phyloP scores from a whole-genome alignment of 2,113 vertebrate species.

The Ardeotis arabs region DNA sequence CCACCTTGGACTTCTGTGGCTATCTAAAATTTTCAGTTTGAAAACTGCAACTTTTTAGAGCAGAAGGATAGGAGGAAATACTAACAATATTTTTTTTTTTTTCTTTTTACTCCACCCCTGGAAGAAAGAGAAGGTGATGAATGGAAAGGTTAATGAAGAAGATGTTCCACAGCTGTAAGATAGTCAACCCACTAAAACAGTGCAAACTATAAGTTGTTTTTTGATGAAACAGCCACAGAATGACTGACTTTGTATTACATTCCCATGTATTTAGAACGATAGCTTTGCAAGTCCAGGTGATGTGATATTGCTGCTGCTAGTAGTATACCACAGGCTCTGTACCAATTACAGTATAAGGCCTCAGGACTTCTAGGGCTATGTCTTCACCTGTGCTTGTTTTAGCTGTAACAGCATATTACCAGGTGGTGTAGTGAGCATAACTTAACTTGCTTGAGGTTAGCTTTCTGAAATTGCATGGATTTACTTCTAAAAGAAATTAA shows the following conservation, averaged over 20 bases:
- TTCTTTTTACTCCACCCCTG: background rate
- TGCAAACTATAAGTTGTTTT: background rate
- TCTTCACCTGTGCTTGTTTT: background rate
- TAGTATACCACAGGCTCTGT: background rate
- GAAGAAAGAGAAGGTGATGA: background rate
- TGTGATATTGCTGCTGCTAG: background rate
- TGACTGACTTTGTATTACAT: background rate
- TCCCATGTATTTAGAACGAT: background rate
- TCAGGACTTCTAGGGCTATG: background rate
- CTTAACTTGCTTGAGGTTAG: background rate
- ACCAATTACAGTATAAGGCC: background rate
- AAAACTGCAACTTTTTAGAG: background rate
- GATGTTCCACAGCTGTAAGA: background rate
- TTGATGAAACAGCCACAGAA: background rate
- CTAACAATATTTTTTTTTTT: background rate
- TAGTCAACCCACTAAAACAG: background rate
- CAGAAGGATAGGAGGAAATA: background rate
- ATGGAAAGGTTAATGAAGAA: background rate
- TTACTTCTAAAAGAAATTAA: background rate
- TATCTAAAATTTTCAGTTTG: background rate
- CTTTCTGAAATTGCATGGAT: background rate
- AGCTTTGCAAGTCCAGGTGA: background rate
- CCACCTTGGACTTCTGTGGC: background rate
- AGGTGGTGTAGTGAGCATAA: background rate
- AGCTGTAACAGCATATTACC: background rate